Conservation (phyloP, 2,888 invertebrate genomes). For the Limnephilus marmoratus region DNA sequence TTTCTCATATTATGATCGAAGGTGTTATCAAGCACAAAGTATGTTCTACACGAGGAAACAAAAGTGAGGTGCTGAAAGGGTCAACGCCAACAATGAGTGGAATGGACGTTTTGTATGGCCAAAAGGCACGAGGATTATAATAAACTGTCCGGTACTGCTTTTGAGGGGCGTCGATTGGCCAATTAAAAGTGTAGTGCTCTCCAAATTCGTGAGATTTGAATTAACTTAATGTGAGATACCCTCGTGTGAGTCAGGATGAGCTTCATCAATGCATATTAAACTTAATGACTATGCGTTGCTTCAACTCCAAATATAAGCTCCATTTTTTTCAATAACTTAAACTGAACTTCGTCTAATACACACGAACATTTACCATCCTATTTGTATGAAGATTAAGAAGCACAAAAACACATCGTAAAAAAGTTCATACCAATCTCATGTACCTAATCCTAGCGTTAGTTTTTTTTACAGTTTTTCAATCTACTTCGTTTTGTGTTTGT, state of each 20-base stretch:
- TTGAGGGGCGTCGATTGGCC: slow-evolving; percentile 63
- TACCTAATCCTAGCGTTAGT: background rate
- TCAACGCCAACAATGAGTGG: slow-evolving; percentile 25
- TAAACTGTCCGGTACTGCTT: slow-evolving; percentile 52
- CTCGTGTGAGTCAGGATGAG: slow-evolving; percentile 44
- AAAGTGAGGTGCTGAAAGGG: too few species aligned
- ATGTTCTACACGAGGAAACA: too few species aligned
- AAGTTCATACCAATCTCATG: background rate
- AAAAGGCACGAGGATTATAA: slow-evolving; percentile 54
- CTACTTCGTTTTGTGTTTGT: background rate
- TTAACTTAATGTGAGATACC: slow-evolving; percentile 59
- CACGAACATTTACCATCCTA: background rate
- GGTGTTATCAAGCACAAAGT: too few species aligned
- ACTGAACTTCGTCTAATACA: background rate
- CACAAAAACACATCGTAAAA: background rate
- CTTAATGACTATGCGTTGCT: slow-evolving; percentile 42
- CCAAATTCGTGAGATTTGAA: slow-evolving; percentile 60
- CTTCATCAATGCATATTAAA: slow-evolving; percentile 45
- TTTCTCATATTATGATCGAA: too few species aligned
- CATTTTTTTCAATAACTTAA: background rate
- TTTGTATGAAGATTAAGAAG: background rate
- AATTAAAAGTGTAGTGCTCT: slow-evolving; percentile 64
- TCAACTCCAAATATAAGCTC: background rate
- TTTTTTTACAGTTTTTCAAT: background rate
- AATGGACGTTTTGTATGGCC: slow-evolving; percentile 27